These are phyloP conservation scores for Athalia cordata DNA, from an alignment of 2,888 invertebrate species.

Conservation along the genomic window DNA sequence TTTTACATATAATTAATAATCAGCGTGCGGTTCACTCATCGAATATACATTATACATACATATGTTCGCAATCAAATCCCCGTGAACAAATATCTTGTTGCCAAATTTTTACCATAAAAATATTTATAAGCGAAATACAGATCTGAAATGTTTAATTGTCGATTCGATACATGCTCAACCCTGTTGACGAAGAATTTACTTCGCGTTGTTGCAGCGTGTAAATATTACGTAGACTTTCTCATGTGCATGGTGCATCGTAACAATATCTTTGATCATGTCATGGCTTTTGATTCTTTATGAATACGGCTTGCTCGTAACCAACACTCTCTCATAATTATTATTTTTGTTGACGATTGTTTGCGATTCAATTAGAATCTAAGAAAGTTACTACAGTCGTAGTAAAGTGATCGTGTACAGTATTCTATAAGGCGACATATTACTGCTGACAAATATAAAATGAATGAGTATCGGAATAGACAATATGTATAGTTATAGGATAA, in stretches of 20 bases:
- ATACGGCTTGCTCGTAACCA: neutral
- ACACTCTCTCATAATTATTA: neutral
- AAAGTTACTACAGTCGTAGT: conserved; percentile 2
- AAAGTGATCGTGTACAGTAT: conserved; percentile 39
- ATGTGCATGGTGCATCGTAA: neutral
- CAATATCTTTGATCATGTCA: neutral
- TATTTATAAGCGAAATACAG: conserved; percentile 7
- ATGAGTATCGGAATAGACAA: neutral
- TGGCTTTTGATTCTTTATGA: neutral
- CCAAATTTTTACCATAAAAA: conserved; percentile 52
- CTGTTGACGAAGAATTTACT: too few species aligned
- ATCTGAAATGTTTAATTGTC: neutral
- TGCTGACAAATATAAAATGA: neutral
- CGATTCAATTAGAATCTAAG: conserved; percentile 42
- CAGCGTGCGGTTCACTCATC: conserved; percentile 40
- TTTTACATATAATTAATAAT: conserved; percentile 11
- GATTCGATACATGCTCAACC: too few species aligned
- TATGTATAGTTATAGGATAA: neutral
- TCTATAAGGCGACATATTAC: conserved; percentile 33
- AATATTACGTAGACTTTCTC: neutral
- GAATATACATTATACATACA: conserved; percentile 40
- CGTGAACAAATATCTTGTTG: conserved; percentile 50
- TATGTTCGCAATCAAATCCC: conserved; percentile 50
- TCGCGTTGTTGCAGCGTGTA: neutral
- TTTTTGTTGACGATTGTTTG: conserved; percentile 46